Evolutionary conservation across 1,140 invertebrate species (phyloP), one percentile per base, ranked within the genome.

Genomic region (Hylaeus anthracinus): DNA sequence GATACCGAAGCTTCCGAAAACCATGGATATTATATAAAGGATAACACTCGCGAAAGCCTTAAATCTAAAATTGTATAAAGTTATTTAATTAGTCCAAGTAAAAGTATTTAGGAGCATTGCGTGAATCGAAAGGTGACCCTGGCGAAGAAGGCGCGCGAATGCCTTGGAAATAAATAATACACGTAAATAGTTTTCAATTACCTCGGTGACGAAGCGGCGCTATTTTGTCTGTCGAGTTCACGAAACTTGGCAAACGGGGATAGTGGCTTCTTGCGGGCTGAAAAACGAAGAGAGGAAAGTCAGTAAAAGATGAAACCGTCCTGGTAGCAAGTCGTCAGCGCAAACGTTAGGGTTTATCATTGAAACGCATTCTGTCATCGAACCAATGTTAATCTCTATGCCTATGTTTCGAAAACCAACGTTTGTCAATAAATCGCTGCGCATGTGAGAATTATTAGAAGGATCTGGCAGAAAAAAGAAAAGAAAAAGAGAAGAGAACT

Each of bases 191-290:
- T 55, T 64, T 79, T 66, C 58, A 72, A 90, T 94, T 95, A 97
- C 97, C 96, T 97, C 93, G 96, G 96, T 84, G 95, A 94, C 86
- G 95, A 95, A 90, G 94, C 94, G 76, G 95, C 93, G 89, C 96
- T 97, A 91, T 97, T 97, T 93, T 97, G 96, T 91, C 96, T 96
- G 93, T 98, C 97, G 92, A 98, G 95, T 94, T 98, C 97, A 90
- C 96, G 96, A 94, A 98, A 98, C 94, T 98, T 98, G 90, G 96
- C 96, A 94, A 98, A 97, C 79, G 97, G 96, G 87, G 97, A 97
- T 89, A 97, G 95, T 78, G 96, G 95, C 92, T 97, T 97, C 78
- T 94, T 94, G 92, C 93, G 90, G 93, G 93, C 96, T 97, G 94
- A 84, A 94, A 94, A 88, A 88, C 72, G 71, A 83, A 90, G 72